Evolutionary conservation across 2,113 vertebrate genomes (phyloP), one percentile per base, ranked within the genome.

Genomic region (Actenoides hombroni): DNA sequence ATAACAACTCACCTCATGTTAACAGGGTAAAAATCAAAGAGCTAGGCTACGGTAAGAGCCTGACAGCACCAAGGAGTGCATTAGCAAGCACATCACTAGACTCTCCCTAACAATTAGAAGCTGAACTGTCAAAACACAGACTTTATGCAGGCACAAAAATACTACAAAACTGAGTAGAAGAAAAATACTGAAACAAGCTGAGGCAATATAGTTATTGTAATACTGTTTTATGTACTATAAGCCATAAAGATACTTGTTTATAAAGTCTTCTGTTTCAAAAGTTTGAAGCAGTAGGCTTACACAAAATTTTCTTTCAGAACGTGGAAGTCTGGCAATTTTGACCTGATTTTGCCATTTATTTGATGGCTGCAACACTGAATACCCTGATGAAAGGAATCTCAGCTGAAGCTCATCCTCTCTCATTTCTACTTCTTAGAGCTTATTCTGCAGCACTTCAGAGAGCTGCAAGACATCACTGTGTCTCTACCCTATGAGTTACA

Each of bases 371-470:
- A 79, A 49, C 21, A 31, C 77, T 49, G 81, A 92, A 61, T 44
- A 87, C 28, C 40, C 57, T 87, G 89, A 95, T 95, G 70, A 97
- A 97, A 96, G 77, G 39, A 76, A 91, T 71, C 40, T 68, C 74
- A 40, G 15, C 35, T 78, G 73, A 89, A 95, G 56, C 60, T 51
- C 53, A 63, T 28, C 64, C 35, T 69, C 59, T 69, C 89, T 92
- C 64, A 68, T 94, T 96, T 87, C 69, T 95, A 16, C 87, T 93
- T 95, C 69, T 75, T 82, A 28, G 39, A 84, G 61, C 83, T 95
- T 60, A 64, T 84, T 86, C 74, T 82, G 69, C 57, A 86, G 83
- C 80, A 93, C 93, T 95, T 95, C 89, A 95, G 94, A 96, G 91
- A 82, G 61, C 44, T 84, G 74, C 18, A 63, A 78, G 84, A 59